phyloP scores from a whole-genome alignment of 2,113 vertebrate species.

The Ondatra zibethicus region DNA sequence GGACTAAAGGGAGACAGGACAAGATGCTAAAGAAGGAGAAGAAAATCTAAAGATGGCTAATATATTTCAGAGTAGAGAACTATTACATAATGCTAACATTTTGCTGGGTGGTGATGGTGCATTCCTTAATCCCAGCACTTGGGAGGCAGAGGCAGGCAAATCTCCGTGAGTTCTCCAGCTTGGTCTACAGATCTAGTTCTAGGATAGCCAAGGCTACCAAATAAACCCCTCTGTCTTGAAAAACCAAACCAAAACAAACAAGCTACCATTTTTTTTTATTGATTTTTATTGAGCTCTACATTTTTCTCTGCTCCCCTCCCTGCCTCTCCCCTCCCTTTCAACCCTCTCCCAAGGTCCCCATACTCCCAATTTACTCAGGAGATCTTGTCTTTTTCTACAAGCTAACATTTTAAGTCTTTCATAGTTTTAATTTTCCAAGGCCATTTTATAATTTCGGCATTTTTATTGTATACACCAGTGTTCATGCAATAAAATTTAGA shows the following conservation, averaged over 20 bases:
- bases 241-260: background rate
- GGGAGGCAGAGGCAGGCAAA: no score
- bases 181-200: no score
- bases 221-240: no score
- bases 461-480: background rate
- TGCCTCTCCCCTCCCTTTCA: no score
- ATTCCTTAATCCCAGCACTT: background rate
- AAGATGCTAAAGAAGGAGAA: background rate
- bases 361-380: no score
- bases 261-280: no score
- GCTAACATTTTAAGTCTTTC: background rate
- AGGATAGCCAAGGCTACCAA: no score
- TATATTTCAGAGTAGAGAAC: background rate
- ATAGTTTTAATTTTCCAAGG: slow-evolving; percentile 20
- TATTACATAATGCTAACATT: background rate
- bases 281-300: no score
- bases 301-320: no score
- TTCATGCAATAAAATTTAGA: background rate
- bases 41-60: background rate
- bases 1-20: background rate
- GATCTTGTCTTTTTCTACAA: no score
- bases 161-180: no score
- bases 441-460: slow-evolving; percentile 42
- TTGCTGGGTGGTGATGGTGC: background rate
- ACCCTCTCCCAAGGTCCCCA: no score